These are phyloP conservation scores for Crocodylus rhombifer DNA, from an alignment of 2,797 vertebrate species.

Conservation along the genomic window DNA sequence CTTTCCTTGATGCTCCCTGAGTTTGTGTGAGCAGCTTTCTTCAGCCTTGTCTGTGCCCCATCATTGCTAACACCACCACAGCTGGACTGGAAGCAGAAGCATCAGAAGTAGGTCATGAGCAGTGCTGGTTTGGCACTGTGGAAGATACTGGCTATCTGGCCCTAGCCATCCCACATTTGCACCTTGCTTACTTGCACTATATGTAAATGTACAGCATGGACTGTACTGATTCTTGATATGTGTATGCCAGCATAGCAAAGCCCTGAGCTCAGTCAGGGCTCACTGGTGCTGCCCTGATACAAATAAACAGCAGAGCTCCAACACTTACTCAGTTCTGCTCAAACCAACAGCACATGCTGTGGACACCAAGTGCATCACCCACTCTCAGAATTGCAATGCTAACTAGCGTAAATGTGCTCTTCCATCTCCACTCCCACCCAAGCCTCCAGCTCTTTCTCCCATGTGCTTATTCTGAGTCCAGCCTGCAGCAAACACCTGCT, in stretches of 20 bases:
- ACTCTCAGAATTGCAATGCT: background rate
- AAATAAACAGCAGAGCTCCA: background rate
- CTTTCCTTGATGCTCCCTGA: background rate
- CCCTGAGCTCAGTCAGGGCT: background rate
- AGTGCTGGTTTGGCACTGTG: too few species aligned
- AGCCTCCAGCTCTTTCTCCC: background rate
- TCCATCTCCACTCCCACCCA: background rate
- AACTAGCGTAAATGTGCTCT: background rate
- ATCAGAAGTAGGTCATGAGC: too few species aligned
- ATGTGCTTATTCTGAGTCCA: background rate
- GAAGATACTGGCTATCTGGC: too few species aligned
- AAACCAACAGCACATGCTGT: background rate
- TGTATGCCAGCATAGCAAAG: background rate
- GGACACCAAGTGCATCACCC: background rate
- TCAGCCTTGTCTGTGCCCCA: background rate
- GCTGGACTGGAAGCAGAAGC: too few species aligned
- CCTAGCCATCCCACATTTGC: too few species aligned
- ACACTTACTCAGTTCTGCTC: background rate
- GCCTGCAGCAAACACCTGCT: slow-evolving; percentile 6
- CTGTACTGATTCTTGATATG: too few species aligned
- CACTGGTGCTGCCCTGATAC: background rate
- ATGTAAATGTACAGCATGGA: too few species aligned
- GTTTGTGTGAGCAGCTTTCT: background rate
- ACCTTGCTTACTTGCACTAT: too few species aligned
- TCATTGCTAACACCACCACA: too few species aligned